phyloP scores from a whole-genome alignment of 2,797 vertebrate species.

The Scolopax bukidnonensis region DNA sequence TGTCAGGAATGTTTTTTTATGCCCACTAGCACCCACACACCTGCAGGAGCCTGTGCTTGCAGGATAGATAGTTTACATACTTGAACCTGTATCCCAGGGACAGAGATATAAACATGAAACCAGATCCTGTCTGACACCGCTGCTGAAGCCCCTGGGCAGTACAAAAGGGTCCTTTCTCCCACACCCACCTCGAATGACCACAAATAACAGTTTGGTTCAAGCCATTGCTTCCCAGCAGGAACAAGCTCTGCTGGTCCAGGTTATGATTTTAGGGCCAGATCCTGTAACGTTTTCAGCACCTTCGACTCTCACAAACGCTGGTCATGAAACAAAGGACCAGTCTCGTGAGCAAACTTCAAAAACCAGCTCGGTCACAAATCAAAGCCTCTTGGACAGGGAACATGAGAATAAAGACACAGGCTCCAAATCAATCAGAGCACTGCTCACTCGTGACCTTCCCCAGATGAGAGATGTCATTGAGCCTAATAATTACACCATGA shows the following conservation, averaged over 20 bases:
- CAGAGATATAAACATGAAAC: conserved; percentile 78
- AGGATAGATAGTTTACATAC: conserved; percentile 77
- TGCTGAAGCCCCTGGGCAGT: conserved; percentile 38
- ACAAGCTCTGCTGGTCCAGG: not conserved
- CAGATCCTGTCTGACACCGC: conserved; percentile 41
- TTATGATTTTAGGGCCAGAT: not conserved
- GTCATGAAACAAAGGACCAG: not conserved
- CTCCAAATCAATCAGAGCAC: not conserved
- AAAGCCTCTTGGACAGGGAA: not conserved
- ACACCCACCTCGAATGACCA: not conserved
- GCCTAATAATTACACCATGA: not conserved
- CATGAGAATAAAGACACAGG: conserved; percentile 7
- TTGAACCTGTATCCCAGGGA: conserved; percentile 78
- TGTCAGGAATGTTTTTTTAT: conserved; percentile 77
- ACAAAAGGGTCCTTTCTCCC: conserved; percentile 13
- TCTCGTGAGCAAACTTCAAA: not conserved
- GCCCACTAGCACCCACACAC: conserved; percentile 76
- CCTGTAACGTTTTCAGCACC: not conserved
- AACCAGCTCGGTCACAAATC: not conserved
- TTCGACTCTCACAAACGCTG: fast-evolving
- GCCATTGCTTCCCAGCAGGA: not conserved
- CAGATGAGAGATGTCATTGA: not conserved
- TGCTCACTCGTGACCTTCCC: not conserved
- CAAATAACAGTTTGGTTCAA: not conserved
- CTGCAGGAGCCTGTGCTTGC: conserved; percentile 71